phyloP scores from a whole-genome alignment of 2,888 invertebrate genomes.

The Dilophus febrilis region DNA sequence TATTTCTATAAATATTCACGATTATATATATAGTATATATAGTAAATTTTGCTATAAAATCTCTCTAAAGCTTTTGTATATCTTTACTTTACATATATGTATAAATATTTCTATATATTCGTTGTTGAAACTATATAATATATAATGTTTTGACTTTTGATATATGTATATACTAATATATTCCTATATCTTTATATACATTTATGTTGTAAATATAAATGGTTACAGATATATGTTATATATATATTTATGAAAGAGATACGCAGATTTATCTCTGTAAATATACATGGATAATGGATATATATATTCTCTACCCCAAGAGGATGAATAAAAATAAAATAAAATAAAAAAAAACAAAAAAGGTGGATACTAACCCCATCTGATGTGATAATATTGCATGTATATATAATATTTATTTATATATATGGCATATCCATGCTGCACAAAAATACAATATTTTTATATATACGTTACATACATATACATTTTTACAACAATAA shows the following conservation, averaged over 20 bases:
- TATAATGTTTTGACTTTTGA: no score
- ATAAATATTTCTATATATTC: no score
- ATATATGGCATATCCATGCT: no score
- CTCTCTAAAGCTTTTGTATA: no score
- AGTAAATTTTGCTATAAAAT: no score
- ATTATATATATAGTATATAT: no score
- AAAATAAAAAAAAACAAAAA: not conserved
- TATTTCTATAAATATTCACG: no score
- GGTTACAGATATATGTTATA: not conserved
- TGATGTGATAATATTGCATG: not conserved
- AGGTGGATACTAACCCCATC: not conserved
- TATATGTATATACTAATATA: no score
- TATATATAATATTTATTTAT: no score
- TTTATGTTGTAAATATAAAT: not conserved
- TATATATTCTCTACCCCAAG: not conserved
- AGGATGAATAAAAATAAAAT: not conserved
- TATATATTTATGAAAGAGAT: not conserved
- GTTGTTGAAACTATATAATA: no score
- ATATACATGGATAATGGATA: not conserved
- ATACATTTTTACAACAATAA: slow-evolving; percentile 5
- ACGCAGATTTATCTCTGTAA: not conserved
- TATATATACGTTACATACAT: not conserved
- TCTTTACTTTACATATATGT: no score
- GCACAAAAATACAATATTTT: no score
- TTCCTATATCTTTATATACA: not conserved